phyloP scores from a whole-genome alignment of 2,888 invertebrate species.

The Macropis europaea region DNA sequence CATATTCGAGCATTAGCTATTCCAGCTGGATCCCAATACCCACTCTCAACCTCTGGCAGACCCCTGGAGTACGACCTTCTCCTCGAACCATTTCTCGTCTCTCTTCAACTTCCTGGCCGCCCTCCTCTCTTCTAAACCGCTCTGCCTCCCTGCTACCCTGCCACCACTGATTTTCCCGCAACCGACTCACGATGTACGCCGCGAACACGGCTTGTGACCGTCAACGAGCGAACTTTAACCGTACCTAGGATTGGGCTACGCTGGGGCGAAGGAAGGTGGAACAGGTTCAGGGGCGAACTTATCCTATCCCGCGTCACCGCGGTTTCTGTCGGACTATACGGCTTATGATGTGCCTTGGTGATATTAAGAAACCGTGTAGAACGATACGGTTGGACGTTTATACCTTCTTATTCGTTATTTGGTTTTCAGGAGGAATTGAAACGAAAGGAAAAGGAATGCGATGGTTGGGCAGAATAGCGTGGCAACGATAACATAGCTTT shows the following conservation, averaged over 20 bases:
- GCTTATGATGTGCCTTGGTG: constrained; percentile 21
- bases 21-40: constrained; percentile 67
- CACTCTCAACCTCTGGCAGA: constrained; percentile 42
- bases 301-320: constrained; percentile 33
- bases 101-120: constrained; percentile 2
- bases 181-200: constrained; percentile 50
- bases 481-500: neutral
- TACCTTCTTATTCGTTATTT: neutral
- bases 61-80: constrained; percentile 40
- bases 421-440: constrained; percentile 9
- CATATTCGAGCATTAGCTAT: constrained; percentile 71
- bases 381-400: neutral
- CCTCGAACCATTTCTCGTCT: constrained; percentile 4
- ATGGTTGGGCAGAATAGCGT: neutral
- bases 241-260: constrained; percentile 50
- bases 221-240: constrained; percentile 69
- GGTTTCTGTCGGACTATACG: constrained; percentile 23
- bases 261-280: constrained; percentile 23
- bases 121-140: constrained; percentile 28
- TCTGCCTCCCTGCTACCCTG: constrained; percentile 1
- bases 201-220: constrained; percentile 56
- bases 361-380: constrained; percentile 29
- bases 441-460: neutral
- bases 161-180: constrained; percentile 55
- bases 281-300: constrained; percentile 40